Evolutionary conservation across 2,797 vertebrate species (phyloP).

Genomic region (Schizopygopsis malacanthus): DNA sequence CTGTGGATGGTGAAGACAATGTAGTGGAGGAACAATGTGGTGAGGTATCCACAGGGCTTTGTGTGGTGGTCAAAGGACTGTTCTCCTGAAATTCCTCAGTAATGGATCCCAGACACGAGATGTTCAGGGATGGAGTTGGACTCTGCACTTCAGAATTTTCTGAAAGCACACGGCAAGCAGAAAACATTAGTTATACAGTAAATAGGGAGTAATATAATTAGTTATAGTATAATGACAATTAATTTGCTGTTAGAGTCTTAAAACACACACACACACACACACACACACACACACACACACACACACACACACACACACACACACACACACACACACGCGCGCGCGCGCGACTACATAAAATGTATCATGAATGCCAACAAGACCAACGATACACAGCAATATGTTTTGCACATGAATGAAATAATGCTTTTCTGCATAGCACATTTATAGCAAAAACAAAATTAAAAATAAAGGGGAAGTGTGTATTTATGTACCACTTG

Average conservation of each 20-base stretch:
- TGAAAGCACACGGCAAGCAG: conserved; percentile 58
- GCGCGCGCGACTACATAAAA: background rate
- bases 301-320: background rate
- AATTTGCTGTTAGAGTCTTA: background rate
- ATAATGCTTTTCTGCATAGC: background rate
- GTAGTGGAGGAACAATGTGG: conserved; percentile 41
- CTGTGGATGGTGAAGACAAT: conserved; percentile 56
- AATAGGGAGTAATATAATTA: conserved; percentile 46
- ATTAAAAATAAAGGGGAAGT: background rate
- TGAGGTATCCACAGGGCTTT: conserved; percentile 61
- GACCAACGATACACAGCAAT: background rate
- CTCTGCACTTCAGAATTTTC: conserved; percentile 76
- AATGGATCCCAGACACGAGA: conserved; percentile 79
- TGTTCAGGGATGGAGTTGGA: conserved; percentile 77
- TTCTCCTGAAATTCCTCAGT: conserved; percentile 79
- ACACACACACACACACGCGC: background rate
- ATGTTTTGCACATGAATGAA: background rate
- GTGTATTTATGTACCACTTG: background rate
- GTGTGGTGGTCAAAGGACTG: conserved; percentile 63
- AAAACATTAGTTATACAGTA: background rate
- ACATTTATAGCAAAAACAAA: conserved; percentile 1
- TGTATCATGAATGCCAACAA: conserved; percentile 4
- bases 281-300: background rate
- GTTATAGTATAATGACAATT: conserved; percentile 24
- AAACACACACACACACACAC: background rate